Conservation (phyloP, 2,797 vertebrate species). For the Acanthiza pusilla region DNA sequence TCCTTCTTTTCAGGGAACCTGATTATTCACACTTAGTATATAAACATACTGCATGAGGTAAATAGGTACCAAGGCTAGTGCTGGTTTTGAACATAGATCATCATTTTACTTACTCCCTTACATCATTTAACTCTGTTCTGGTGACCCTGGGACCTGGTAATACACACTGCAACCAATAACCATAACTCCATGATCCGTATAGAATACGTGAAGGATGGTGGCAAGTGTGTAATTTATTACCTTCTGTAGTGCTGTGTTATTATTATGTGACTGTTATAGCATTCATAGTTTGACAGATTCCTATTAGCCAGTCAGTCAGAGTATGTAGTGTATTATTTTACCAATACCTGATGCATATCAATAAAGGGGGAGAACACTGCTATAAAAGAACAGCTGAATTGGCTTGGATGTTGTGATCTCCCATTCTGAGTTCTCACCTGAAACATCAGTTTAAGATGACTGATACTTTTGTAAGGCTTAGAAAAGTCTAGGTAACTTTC, state of each 20-base stretch:
- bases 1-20: slow-evolving; percentile 21
- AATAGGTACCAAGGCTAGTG: slow-evolving; percentile 49
- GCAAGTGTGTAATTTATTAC: slow-evolving; percentile 52
- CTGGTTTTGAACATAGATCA: slow-evolving; percentile 46
- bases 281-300: slow-evolving; percentile 65
- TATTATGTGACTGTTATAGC: slow-evolving; percentile 66
- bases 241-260: slow-evolving; percentile 52
- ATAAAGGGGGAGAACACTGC: background rate
- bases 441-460: background rate
- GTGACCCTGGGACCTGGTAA: slow-evolving; percentile 60
- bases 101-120: slow-evolving; percentile 55
- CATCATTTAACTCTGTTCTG: slow-evolving; percentile 54
- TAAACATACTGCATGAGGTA: slow-evolving; percentile 44
- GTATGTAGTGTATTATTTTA: slow-evolving; percentile 27
- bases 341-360: slow-evolving; percentile 37
- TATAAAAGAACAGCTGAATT: slow-evolving; percentile 11
- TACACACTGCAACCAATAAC: slow-evolving; percentile 49
- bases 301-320: slow-evolving; percentile 59
- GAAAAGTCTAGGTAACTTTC: background rate
- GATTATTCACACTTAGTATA: slow-evolving; percentile 55
- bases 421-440: background rate
- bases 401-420: background rate
- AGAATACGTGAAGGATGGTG: slow-evolving; percentile 44
- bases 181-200: slow-evolving; percentile 36
- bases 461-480: background rate